phyloP scores from a whole-genome alignment of 2,888 invertebrate genomes.

The Germaria angustata region DNA sequence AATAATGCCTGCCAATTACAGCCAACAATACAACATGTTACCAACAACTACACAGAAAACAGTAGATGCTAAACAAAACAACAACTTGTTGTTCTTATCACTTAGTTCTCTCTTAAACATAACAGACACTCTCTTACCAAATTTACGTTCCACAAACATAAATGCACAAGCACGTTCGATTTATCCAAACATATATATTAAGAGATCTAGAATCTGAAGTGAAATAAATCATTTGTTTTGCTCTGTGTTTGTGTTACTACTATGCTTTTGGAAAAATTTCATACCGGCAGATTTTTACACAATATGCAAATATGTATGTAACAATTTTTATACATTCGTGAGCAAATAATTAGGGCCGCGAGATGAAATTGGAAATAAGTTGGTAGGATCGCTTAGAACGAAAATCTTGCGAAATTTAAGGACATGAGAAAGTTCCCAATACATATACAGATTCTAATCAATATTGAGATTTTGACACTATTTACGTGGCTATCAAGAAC shows the following conservation, averaged over 20 bases:
- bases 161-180: neutral
- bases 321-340: neutral
- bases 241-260: neutral
- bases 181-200: neutral
- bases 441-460: too few species aligned
- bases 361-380: neutral
- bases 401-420: too few species aligned
- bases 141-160: conserved; percentile 36
- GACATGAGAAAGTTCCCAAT: too few species aligned
- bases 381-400: too few species aligned
- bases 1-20: conserved; percentile 51
- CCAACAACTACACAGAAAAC: neutral
- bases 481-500: too few species aligned
- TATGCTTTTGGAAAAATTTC: conserved; percentile 20
- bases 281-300: conserved; percentile 22
- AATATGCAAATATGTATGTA: neutral
- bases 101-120: neutral
- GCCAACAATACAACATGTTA: conserved; percentile 10
- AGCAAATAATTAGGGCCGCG: neutral
- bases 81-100: conserved; percentile 46
- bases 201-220: neutral
- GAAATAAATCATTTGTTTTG: too few species aligned
- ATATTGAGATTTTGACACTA: too few species aligned
- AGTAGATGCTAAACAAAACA: conserved; percentile 14
- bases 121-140: conserved; percentile 9